Evolutionary conservation across 30 jellyfish, hydroid and myxozoan genomes (phyloP).

Genomic region (Hydractinia symbiolongicarpus): DNA sequence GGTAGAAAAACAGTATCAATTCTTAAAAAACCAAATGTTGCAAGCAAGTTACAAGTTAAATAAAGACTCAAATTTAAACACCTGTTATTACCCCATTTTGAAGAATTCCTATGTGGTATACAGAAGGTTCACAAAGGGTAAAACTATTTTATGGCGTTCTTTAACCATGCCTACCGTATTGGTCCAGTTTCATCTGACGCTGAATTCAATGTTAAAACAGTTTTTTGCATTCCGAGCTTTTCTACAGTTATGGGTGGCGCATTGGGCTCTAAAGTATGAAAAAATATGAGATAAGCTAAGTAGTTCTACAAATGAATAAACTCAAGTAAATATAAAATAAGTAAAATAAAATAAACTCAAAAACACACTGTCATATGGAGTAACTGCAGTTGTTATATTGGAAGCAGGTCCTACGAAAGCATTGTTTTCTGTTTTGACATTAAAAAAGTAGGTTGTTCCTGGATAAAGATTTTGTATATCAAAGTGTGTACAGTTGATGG

Average conservation of each 20-base stretch:
- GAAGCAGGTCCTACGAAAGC: neutral
- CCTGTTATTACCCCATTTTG: no score
- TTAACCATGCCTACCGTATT: no score
- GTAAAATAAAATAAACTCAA: no score
- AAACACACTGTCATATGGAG: neutral
- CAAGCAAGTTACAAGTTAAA: no score
- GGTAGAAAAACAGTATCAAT: no score
- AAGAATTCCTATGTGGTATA: no score
- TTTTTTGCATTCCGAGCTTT: neutral
- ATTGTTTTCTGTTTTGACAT: neutral
- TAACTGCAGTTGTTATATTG: neutral
- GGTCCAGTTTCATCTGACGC: neutral
- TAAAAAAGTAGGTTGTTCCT: neutral
- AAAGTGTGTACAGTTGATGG: neutral
- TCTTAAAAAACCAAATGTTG: no score
- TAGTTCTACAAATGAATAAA: no score
- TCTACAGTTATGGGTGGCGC: neutral
- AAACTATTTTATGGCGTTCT: no score
- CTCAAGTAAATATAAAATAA: no score
- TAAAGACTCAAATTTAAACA: no score
- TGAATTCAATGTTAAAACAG: neutral
- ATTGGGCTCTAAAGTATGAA: neutral
- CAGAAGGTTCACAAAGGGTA: no score
- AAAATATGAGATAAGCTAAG: neutral
- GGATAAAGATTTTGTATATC: neutral